Conservation (phyloP, 2,113 vertebrate genomes). For the Rhegmatorhina hoffmannsi region DNA sequence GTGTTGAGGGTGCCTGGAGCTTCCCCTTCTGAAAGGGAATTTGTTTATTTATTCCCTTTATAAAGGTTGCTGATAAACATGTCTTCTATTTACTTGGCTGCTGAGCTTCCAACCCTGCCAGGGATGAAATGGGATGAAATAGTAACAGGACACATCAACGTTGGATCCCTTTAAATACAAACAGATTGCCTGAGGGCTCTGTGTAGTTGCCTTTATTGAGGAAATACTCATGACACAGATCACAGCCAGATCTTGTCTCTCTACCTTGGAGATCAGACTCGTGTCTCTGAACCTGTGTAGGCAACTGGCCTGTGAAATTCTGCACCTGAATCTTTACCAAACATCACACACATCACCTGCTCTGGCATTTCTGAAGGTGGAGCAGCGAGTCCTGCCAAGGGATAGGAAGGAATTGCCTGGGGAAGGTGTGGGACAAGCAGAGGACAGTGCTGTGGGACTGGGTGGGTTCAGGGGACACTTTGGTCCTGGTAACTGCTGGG, state of each 20-base stretch:
- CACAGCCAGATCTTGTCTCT: background rate
- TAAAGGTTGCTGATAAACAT: background rate
- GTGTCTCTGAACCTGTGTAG: background rate
- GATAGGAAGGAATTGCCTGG: background rate
- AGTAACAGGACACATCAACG: background rate
- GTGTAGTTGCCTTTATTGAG: background rate
- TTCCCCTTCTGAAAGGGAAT: background rate
- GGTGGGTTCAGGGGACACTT: background rate
- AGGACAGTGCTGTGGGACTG: background rate
- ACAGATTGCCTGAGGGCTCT: background rate
- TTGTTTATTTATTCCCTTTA: background rate
- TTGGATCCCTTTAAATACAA: background rate
- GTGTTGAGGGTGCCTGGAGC: background rate
- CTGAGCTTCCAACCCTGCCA: background rate
- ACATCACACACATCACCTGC: background rate
- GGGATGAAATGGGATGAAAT: background rate
- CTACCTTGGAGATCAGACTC: background rate
- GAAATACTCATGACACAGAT: background rate
- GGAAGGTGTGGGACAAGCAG: background rate
- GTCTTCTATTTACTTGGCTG: background rate
- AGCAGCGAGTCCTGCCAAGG: background rate
- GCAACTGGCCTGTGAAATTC: background rate
- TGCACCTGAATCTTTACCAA: background rate
- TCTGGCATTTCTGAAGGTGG: background rate
- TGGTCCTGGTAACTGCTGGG: accelerated